Evolutionary conservation across 2,113 vertebrate species (phyloP), one percentile per base, ranked within the genome.

Genomic region (Paralichthys olivaceus): DNA sequence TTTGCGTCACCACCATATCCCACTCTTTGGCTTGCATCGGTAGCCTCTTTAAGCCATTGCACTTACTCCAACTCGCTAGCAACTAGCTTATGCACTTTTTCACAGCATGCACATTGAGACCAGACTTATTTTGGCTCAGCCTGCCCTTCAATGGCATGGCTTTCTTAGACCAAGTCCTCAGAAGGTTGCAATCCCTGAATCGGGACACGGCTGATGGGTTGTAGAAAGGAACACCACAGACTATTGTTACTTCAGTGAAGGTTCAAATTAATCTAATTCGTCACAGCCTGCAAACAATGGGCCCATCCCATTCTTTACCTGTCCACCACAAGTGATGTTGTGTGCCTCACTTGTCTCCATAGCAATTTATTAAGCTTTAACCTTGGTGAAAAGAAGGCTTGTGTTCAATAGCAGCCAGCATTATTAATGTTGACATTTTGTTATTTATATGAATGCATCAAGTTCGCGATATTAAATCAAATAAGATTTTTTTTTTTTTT

Each of bases 251-350:
- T 37, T 72, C 47, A 61, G 13, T 59, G 29, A 58, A 54, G 20
- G 19, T 26, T 40, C 5, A 26, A 57, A 69, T 60, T 66, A 37
- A 56, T 76, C 28, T 64, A 56, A 87, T 80, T 69, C 40, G 49
- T 85, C 58, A 79, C 63, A 75, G 12, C 47, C 23, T 45, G 67
- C 28, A 76, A 77, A 77, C 79, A 85, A 82, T 80, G 40, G 61
- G 22, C 45, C 8, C 59, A 45, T 14, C 29, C 45, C 14, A 68
- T 79, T 84, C 71, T 85, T 68, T 69, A 69, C 70, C 67, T 72
- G 40, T 83, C 72, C 59, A 51, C 51, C 19, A 26, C 51, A 81
- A 79, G 55, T 73, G 57, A 81, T 80, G 75, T 64, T 55, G 22
- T 12, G 22, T n/a, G 19, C 28, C 47, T 69, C 61, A 55, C 47